These are phyloP conservation scores for Macrophya annulata DNA, from an alignment of 2,888 invertebrate species.

Conservation along the genomic window DNA sequence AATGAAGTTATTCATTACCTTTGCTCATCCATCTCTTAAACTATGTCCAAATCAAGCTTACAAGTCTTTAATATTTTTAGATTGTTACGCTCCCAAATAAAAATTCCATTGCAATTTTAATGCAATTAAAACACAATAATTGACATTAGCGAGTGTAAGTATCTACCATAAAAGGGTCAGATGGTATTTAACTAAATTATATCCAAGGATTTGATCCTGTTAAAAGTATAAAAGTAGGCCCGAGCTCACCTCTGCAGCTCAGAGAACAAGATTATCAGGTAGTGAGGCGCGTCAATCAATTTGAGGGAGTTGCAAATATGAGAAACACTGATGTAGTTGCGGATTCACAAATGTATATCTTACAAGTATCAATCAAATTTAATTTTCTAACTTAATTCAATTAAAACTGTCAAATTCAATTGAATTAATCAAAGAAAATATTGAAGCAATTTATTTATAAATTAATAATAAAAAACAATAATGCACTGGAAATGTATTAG, in stretches of 20 bases:
- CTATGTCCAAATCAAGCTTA: neutral
- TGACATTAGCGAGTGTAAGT: neutral
- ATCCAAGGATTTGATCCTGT: slow-evolving; percentile 72
- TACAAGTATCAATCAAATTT: slow-evolving; percentile 11
- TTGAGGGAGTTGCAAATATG: slow-evolving; percentile 77
- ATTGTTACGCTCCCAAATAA: neutral
- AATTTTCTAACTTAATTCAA: neutral
- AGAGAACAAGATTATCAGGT: slow-evolving; percentile 77
- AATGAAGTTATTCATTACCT: slow-evolving; percentile 14
- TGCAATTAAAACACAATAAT: neutral
- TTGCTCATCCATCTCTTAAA: slow-evolving; percentile 44
- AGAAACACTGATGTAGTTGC: slow-evolving; percentile 77
- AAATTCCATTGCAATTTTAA: neutral
- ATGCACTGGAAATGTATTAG: neutral
- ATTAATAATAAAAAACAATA: neutral
- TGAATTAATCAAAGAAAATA: neutral
- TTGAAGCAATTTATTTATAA: neutral
- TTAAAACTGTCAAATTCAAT: neutral
- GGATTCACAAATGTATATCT: slow-evolving; percentile 59
- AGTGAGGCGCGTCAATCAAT: slow-evolving; percentile 79
- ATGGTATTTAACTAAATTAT: neutral
- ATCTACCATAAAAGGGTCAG: neutral
- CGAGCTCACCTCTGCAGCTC: slow-evolving; percentile 78
- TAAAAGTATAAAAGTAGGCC: slow-evolving; percentile 57
- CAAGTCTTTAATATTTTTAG: neutral